Evolutionary conservation across 2,113 vertebrate genomes (phyloP), one percentile per base, ranked within the genome.

Genomic region (Ageneiosus marmoratus): DNA sequence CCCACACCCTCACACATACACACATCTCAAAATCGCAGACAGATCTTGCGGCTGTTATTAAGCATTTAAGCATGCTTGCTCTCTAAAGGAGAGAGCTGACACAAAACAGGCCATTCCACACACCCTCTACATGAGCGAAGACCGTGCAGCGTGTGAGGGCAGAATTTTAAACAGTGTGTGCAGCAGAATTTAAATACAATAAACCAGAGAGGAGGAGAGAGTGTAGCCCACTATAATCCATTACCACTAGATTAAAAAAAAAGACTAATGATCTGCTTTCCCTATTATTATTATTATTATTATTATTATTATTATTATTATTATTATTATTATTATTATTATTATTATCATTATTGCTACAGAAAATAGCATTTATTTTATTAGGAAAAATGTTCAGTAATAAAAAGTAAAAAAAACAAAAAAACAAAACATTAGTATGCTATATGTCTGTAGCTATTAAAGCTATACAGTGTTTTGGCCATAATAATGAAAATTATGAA

Each of bases 11-110:
- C 74, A 81, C 85, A 70, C 60, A 82, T 73, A 83, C 81, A 87
- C 80, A 94, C 96, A 95, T 95, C 92, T 94, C 94, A 89, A 89
- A 96, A 96, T 95, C 95, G 95, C 95, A 98, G 95, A 94, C 92
- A 95, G 92, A 91, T 93, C 92, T 94, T 92, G 89, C 85, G 91
- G 86, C 86, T 93, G 93, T 93, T 96, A 94, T 95, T 95, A 93
- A 92, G 94, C 92, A 94, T 93, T 95, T 95, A 93, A 92, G 94
- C 92, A 94, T 93, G 93, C 93, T 92, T 87, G 89, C 94, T 93
- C 94, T 94, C 91, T 92, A 92, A 93, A 73, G 58, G 86, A 88
- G 90, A 90, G 86, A 87, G 89, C 88, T 92, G 93, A 92, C 93
- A 91, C 89, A 90, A 93, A 93, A 90, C 90, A 79, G 86, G 90